Percentiles rank a stretch among this genome's conserved stretches.
These are phyloP conservation scores for Patella ulyssiponensis DNA, from an alignment of 2,888 invertebrate species.

Conservation along the genomic window DNA sequence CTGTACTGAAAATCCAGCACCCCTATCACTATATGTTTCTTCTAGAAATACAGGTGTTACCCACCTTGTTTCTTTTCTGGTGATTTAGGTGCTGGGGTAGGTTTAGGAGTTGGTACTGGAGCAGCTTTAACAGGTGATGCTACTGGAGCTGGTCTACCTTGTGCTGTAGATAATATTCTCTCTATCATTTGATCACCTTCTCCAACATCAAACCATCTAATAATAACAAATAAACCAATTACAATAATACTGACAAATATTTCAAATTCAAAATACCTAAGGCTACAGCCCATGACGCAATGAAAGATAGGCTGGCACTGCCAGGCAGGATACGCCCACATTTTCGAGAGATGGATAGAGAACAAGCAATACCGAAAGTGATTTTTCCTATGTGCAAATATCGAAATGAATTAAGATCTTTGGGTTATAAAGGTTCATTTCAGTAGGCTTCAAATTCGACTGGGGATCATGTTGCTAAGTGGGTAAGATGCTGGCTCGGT, in stretches of 20 bases:
- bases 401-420: too few species aligned
- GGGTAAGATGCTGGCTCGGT: too few species aligned
- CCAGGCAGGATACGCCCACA: too few species aligned
- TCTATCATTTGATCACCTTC: conserved; percentile 65
- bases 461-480: too few species aligned
- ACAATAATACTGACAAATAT: neutral
- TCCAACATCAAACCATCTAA: conserved; percentile 69
- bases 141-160: conserved; percentile 23
- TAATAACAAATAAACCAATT: neutral
- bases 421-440: too few species aligned
- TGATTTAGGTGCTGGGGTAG: conserved; percentile 2
- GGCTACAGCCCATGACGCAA: too few species aligned
- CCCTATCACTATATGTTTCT: neutral
- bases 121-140: conserved; percentile 18
- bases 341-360: too few species aligned
- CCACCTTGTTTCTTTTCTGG: conserved; percentile 4
- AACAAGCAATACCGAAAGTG: too few species aligned
- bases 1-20: neutral
- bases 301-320: too few species aligned
- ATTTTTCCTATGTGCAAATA: too few species aligned
- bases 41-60: neutral
- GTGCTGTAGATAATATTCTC: conserved; percentile 45
- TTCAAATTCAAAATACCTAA: neutral
- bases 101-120: conserved; percentile 17
- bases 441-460: too few species aligned